phyloP scores from a whole-genome alignment of 2,113 vertebrate genomes.

The Pycnonotus jocosus region DNA sequence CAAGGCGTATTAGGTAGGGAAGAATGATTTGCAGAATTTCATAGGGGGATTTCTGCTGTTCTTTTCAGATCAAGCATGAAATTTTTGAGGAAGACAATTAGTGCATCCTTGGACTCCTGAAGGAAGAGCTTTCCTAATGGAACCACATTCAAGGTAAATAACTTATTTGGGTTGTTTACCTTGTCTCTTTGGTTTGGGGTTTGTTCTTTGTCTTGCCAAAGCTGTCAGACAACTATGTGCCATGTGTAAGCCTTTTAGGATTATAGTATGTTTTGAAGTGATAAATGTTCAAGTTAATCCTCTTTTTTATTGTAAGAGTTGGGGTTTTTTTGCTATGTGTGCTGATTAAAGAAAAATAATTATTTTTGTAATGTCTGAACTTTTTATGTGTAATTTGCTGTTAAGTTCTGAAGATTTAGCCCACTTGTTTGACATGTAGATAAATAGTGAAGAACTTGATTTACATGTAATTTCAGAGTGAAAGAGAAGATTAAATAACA shows the following conservation, averaged over 20 bases:
- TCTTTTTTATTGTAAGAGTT: background rate
- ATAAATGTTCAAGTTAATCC: background rate
- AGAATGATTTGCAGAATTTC: background rate
- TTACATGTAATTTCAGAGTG: background rate
- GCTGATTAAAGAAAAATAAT: background rate
- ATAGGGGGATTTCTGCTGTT: background rate
- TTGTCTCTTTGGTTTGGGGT: background rate
- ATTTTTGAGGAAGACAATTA: slow-evolving; percentile 3
- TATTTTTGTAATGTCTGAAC: background rate
- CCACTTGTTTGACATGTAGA: background rate
- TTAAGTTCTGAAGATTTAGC: background rate
- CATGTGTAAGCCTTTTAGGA: background rate
- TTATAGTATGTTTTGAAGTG: background rate
- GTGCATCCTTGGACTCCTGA: slow-evolving; percentile 16
- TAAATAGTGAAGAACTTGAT: background rate
- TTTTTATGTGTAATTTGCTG: background rate
- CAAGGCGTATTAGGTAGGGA: background rate
- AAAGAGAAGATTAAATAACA: background rate
- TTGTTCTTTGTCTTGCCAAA: background rate
- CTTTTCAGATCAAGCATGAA: slow-evolving; percentile 13
- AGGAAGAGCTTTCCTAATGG: slow-evolving; percentile 16
- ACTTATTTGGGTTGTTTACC: background rate
- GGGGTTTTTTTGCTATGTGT: background rate
- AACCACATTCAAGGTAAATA: slow-evolving; percentile 37
- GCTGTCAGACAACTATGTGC: background rate